phyloP scores from a whole-genome alignment of 1,140 invertebrate species.

The Rhagoletis zephyria region DNA sequence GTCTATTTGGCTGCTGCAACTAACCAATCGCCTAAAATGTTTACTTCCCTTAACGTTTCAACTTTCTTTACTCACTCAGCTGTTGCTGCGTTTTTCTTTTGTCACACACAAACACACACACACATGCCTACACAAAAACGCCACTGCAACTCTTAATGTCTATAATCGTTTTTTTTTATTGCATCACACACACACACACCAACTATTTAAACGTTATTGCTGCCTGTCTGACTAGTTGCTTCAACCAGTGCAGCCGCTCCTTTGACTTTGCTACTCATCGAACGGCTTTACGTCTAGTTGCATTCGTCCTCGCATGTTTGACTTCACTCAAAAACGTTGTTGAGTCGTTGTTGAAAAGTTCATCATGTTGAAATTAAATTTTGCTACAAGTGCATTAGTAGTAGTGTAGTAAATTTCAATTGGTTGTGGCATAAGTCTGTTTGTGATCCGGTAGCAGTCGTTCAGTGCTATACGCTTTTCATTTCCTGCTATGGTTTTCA shows the following conservation, averaged over 20 bases:
- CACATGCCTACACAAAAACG: neutral
- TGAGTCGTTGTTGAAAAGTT: slow-evolving; percentile 49
- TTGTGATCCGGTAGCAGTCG: neutral
- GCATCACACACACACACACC: too few relatives aligned
- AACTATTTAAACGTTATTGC: too few relatives aligned
- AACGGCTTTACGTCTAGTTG: neutral
- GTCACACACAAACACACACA: neutral
- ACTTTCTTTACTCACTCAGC: neutral
- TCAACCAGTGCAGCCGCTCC: neutral
- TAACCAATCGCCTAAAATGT: slow-evolving; percentile 26
- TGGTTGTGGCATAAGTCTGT: slow-evolving; percentile 10
- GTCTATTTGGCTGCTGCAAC: slow-evolving; percentile 30
- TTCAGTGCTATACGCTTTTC: neutral
- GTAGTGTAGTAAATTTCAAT: slow-evolving; percentile 44
- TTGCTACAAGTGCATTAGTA: slow-evolving; percentile 43
- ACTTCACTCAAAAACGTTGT: slow-evolving; percentile 28
- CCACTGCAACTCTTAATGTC: neutral
- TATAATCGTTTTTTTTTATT: neutral
- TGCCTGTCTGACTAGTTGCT: neutral
- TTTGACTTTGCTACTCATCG: neutral
- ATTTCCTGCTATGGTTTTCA: neutral
- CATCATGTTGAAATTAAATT: slow-evolving; percentile 52
- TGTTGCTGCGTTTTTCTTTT: neutral
- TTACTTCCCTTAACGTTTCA: neutral
- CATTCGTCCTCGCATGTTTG: neutral